Evolutionary conservation across 2,888 invertebrate species (phyloP).

Genomic region (Agonum fuliginosum): DNA sequence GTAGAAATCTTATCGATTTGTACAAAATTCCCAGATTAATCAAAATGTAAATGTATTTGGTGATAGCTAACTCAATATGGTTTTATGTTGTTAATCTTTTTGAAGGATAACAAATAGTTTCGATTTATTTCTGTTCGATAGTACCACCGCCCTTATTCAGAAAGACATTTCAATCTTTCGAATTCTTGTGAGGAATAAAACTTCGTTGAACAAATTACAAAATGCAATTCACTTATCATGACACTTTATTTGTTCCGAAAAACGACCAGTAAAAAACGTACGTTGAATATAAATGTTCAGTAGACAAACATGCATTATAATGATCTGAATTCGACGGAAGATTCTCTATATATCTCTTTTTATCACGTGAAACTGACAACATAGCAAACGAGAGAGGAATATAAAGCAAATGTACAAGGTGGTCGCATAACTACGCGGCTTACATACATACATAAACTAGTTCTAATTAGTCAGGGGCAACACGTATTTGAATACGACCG

Average conservation of each 20-base stretch:
- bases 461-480: slow-evolving; percentile 44
- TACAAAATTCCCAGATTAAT: not conserved
- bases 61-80: slow-evolving; percentile 31
- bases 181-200: no score
- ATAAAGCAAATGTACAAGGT: slow-evolving; percentile 41
- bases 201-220: not conserved
- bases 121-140: slow-evolving; percentile 15
- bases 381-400: slow-evolving; percentile 17
- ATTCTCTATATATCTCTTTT: slow-evolving; percentile 47
- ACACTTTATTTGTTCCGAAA: slow-evolving; percentile 10
- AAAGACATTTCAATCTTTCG: slow-evolving; percentile 18
- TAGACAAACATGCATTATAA: slow-evolving; percentile 22
- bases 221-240: not conserved
- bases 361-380: slow-evolving; percentile 33
- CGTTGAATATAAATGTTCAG: slow-evolving; percentile 6
- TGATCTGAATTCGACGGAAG: slow-evolving; percentile 43
- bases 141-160: not conserved
- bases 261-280: slow-evolving; percentile 11
- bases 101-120: slow-evolving; percentile 18
- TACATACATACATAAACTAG: slow-evolving; percentile 35
- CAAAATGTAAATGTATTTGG: slow-evolving; percentile 25
- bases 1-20: slow-evolving; percentile 3
- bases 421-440: slow-evolving; percentile 16
- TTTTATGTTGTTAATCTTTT: slow-evolving; percentile 24
- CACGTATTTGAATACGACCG: slow-evolving; percentile 26